Percentiles rank a stretch among this genome's conserved stretches.
Evolutionary conservation across 2,888 invertebrate species (phyloP).

Genomic region (Epinotia demarniana): DNA sequence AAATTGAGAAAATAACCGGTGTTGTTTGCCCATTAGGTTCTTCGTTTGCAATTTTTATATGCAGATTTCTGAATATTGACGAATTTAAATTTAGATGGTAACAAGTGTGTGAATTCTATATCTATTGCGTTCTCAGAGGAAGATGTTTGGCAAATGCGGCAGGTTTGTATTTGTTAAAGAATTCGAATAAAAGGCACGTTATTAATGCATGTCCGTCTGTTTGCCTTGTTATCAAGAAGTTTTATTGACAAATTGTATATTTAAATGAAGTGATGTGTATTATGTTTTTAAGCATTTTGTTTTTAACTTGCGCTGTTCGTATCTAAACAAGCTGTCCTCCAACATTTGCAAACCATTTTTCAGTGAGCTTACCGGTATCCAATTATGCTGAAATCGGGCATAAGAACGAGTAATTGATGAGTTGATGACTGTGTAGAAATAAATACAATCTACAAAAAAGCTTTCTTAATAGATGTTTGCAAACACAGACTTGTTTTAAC

Average conservation of each 20-base stretch:
- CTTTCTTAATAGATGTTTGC: no score
- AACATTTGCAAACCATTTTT: background rate
- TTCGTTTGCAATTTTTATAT: conserved; percentile 53
- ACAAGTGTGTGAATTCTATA: conserved; percentile 72
- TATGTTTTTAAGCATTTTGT: background rate
- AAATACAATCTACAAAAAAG: no score
- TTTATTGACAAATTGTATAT: background rate
- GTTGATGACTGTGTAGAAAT: no score
- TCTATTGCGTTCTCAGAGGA: conserved; percentile 64
- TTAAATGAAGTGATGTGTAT: background rate
- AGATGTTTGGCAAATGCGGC: conserved; percentile 24
- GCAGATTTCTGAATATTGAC: conserved; percentile 62
- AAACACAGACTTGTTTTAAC: no score
- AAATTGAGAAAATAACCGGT: conserved; percentile 53
- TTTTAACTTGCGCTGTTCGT: no score
- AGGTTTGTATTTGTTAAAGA: conserved; percentile 47
- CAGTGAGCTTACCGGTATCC: no score
- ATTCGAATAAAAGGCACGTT: conserved; percentile 4
- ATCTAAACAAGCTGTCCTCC: no score
- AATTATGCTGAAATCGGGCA: no score
- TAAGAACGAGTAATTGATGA: no score
- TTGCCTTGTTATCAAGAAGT: background rate
- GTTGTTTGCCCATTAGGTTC: conserved; percentile 46
- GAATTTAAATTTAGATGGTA: conserved; percentile 61
- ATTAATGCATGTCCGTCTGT: background rate